These are phyloP conservation scores for Vanessa cardui DNA, from an alignment of 2,888 invertebrate species.

Conservation along the genomic window DNA sequence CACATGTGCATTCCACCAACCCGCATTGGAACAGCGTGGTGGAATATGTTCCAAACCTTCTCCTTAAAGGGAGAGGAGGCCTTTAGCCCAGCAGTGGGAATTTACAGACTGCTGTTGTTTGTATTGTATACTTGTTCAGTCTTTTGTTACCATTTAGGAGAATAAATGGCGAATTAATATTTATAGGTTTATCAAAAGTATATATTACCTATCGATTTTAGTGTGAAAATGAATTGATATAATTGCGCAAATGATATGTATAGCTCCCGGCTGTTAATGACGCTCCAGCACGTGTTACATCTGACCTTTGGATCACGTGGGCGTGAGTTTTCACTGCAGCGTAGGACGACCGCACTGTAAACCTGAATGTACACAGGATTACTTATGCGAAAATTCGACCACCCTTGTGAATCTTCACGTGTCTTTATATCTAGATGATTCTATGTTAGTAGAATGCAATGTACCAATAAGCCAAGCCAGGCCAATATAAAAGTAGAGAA, in stretches of 20 bases:
- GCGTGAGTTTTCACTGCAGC: conserved; percentile 55
- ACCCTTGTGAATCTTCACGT: background rate
- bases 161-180: background rate
- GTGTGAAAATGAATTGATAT: conserved; percentile 12
- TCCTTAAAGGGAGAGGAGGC: too few relatives aligned
- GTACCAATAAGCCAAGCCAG: too few relatives aligned
- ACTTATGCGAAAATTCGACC: background rate
- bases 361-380: conserved; percentile 4
- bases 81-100: too few relatives aligned
- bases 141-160: too few relatives aligned
- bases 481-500: too few relatives aligned
- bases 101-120: too few relatives aligned
- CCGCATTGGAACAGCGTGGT: too few relatives aligned
- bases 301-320: conserved; percentile 59
- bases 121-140: too few relatives aligned
- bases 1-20: too few relatives aligned
- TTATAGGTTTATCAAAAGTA: background rate
- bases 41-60: too few relatives aligned
- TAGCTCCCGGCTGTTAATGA: conserved; percentile 29
- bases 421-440: too few relatives aligned
- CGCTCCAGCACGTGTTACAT: conserved; percentile 41
- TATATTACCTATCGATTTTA: conserved; percentile 9
- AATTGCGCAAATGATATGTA: conserved; percentile 29
- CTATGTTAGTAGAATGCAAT: too few relatives aligned
- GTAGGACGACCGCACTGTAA: conserved; percentile 46